Conservation (phyloP, 2,113 vertebrate species). For the Phaethon lepturus region DNA sequence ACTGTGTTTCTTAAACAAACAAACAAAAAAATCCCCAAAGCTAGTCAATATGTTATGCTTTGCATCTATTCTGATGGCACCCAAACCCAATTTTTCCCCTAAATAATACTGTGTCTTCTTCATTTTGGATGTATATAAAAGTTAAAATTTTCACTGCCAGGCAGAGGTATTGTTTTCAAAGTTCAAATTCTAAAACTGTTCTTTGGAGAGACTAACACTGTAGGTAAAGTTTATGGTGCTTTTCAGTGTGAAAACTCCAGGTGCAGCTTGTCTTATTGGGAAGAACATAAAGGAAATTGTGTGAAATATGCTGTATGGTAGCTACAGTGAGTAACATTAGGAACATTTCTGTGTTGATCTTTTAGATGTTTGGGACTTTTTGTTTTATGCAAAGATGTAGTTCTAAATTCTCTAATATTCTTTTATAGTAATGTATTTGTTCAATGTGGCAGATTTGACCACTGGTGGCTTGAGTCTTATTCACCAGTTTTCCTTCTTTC, state of each 20-base stretch:
- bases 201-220: background rate
- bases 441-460: background rate
- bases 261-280: background rate
- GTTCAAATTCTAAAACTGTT: background rate
- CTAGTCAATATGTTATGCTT: background rate
- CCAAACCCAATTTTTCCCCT: background rate
- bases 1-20: background rate
- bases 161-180: background rate
- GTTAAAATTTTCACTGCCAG: background rate
- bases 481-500: background rate
- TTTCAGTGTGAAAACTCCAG: background rate
- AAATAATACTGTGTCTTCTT: background rate
- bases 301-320: background rate
- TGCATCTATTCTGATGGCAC: background rate
- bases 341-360: background rate
- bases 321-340: background rate
- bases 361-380: background rate
- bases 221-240: background rate
- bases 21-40: fast-evolving
- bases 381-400: background rate
- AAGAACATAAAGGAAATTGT: background rate
- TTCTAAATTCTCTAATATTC: background rate
- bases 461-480: background rate
- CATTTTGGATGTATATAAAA: background rate
- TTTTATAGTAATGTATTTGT: background rate